These are phyloP conservation scores for Poecile atricapillus DNA, from an alignment of 2,113 vertebrate genomes.

Conservation along the genomic window DNA sequence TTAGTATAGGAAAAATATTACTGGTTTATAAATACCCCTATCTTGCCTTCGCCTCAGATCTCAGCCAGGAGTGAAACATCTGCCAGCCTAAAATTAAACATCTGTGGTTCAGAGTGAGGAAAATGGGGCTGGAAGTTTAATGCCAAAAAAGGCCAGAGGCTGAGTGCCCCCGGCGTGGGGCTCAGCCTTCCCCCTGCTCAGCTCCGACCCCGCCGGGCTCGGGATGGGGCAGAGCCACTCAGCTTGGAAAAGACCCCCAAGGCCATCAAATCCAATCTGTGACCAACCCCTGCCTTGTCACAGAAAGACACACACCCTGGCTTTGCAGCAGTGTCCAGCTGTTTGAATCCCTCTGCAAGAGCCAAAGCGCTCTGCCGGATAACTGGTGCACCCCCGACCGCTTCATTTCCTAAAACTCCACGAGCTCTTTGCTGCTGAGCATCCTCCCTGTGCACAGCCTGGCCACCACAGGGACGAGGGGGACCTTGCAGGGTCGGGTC, in stretches of 20 bases:
- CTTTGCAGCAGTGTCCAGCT: background rate
- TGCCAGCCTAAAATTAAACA: constrained; percentile 73
- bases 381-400: rapidly evolving
- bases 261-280: rapidly evolving
- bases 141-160: constrained; percentile 56
- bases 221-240: background rate
- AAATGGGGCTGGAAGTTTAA: constrained; percentile 21
- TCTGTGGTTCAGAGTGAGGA: constrained; percentile 41
- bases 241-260: background rate
- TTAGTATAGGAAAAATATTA: constrained; percentile 61
- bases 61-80: constrained; percentile 71
- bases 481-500: background rate
- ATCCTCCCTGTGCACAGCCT: background rate
- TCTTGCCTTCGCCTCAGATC: constrained; percentile 54
- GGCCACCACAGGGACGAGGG: rapidly evolving
- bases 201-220: rapidly evolving
- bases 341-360: background rate
- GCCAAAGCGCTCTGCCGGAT: rapidly evolving
- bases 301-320: rapidly evolving
- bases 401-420: rapidly evolving
- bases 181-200: background rate
- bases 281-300: background rate
- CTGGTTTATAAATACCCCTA: constrained; percentile 72
- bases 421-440: rapidly evolving
- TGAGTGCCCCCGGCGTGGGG: background rate